These are phyloP conservation scores for Tanytarsus gracilentus DNA, from an alignment of 2,888 invertebrate genomes.

Conservation along the genomic window DNA sequence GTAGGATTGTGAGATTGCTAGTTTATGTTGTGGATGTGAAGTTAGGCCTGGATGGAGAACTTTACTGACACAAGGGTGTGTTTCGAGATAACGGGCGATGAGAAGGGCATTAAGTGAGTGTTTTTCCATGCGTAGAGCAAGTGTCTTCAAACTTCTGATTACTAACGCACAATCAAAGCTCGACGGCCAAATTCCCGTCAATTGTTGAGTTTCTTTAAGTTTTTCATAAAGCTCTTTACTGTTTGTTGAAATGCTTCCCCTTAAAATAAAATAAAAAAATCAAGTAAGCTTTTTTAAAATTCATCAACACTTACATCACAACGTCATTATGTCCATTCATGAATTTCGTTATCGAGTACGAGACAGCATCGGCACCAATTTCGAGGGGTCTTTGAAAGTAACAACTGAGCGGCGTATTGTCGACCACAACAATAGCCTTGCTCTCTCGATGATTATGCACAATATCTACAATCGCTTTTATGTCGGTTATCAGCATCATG, in stretches of 20 bases:
- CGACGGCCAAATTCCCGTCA: conserved; percentile 81
- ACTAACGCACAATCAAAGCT: conserved; percentile 88
- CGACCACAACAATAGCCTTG: conserved; percentile 57
- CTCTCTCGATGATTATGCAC: conserved; percentile 47
- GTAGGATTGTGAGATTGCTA: conserved; percentile 63
- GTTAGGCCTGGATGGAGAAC: conserved; percentile 68
- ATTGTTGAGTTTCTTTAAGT: conserved; percentile 73
- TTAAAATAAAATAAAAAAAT: neutral
- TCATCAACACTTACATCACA: conserved; percentile 52
- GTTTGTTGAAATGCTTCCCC: conserved; percentile 64
- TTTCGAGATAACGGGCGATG: conserved; percentile 66
- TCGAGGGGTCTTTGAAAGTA: conserved; percentile 77
- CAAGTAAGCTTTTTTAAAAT: too few relatives aligned
- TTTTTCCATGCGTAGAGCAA: conserved; percentile 75
- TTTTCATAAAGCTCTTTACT: conserved; percentile 56
- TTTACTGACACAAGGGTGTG: conserved; percentile 62
- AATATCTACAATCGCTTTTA: conserved; percentile 58
- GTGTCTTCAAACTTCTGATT: conserved; percentile 77
- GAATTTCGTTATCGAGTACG: conserved; percentile 87
- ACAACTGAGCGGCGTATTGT: conserved; percentile 81
- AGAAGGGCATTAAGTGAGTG: conserved; percentile 65
- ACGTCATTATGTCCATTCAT: conserved; percentile 93
- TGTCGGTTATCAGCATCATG: conserved; percentile 76
- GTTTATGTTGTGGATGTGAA: conserved; percentile 70
- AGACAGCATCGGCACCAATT: conserved; percentile 74